phyloP scores from a whole-genome alignment of 2,113 vertebrate species.

The Pelecanoides urinatrix region DNA sequence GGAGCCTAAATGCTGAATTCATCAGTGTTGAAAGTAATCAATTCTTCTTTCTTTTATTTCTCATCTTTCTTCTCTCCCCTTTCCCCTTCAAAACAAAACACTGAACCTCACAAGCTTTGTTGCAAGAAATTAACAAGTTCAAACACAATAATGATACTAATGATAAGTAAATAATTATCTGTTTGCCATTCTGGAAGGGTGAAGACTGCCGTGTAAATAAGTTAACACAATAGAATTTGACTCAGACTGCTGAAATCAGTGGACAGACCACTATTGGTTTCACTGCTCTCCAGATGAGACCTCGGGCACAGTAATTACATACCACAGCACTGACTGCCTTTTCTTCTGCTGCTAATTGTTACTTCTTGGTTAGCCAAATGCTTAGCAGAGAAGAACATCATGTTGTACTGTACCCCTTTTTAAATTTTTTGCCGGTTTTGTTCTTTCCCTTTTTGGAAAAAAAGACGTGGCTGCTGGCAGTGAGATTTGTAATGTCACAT shows the following conservation, averaged over 20 bases:
- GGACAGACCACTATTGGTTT: not conserved
- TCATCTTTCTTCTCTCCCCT: not conserved
- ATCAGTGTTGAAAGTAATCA: not conserved
- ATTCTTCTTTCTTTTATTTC: not conserved
- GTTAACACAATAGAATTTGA: not conserved
- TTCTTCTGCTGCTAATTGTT: not conserved
- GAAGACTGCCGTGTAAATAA: not conserved
- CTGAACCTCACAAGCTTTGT: not conserved
- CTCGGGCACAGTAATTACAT: not conserved
- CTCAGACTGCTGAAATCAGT: not conserved
- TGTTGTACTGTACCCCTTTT: not conserved
- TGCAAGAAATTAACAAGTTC: not conserved
- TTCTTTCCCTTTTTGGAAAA: not conserved
- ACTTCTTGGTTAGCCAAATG: not conserved
- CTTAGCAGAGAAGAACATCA: not conserved
- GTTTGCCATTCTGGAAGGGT: not conserved
- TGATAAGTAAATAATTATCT: not conserved
- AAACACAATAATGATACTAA: not conserved
- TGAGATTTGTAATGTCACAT: not conserved
- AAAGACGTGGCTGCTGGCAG: not conserved
- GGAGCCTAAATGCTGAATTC: not conserved
- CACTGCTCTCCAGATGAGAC: not conserved
- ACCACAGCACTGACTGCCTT: not conserved
- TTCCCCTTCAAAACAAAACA: not conserved
- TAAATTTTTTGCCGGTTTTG: accelerated